Conservation (phyloP, 2,113 vertebrate genomes). For the Leiothrix lutea region DNA sequence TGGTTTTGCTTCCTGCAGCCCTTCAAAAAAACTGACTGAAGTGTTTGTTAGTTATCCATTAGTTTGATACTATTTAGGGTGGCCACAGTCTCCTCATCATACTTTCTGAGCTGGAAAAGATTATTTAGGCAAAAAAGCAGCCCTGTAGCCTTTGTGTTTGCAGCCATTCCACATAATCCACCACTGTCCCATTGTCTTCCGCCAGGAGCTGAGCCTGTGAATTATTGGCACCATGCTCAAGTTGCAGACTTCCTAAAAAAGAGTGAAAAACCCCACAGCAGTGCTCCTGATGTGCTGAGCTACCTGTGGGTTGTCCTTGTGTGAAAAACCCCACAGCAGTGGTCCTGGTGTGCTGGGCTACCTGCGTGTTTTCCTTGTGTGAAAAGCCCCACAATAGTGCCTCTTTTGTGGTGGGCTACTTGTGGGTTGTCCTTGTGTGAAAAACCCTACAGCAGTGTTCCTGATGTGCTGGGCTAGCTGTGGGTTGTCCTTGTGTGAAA, state of each 20-base stretch:
- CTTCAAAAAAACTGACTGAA: neutral
- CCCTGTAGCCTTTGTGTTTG: neutral
- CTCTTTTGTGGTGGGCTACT: neutral
- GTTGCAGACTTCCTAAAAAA: neutral
- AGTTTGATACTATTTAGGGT: neutral
- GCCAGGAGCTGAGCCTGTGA: accelerated
- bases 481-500: no score
- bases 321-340: no score
- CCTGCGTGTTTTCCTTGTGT: no score
- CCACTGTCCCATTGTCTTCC: accelerated
- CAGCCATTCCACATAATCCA: accelerated
- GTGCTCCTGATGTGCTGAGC: neutral
- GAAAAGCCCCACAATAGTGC: no score
- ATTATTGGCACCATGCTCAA: accelerated
- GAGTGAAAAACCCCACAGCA: neutral
- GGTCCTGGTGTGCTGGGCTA: no score
- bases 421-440: neutral
- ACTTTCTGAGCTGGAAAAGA: neutral
- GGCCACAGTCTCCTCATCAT: neutral
- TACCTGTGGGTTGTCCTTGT: neutral
- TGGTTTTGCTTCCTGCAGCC: neutral
- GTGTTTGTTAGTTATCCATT: neutral
- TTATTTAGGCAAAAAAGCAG: neutral
- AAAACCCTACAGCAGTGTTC: neutral
- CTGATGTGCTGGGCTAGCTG: neutral